A percentile compares a stretch with the other conserved stretches of the same genome.
These are phyloP conservation scores for human DNA, from an alignment of 2,113 vertebrate species.

Conservation along the genomic window GRCh38 chr17:36745501-36746000, in stretches of 20 bases:
- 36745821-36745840: neutral
- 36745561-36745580: neutral
- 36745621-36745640: neutral
- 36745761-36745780: neutral
- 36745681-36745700: conserved; percentile 9
- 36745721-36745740: neutral
- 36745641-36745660: neutral
- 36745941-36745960: fast-evolving
- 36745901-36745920: neutral
- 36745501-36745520: neutral
- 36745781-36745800: neutral
- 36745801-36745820: neutral
- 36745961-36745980: neutral
- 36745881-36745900: neutral
- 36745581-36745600: neutral
- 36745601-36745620: neutral
- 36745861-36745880: neutral
- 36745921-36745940: neutral
- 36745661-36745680: conserved; percentile 30
- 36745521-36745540: conserved; percentile 4
- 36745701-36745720: neutral
- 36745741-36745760: neutral
- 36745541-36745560: conserved; percentile 21
- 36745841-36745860: neutral
- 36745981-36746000: neutral